Percentiles rank a stretch among this genome's conserved stretches.
These are phyloP conservation scores for Zoanthus gigantus DNA, from an alignment of 92 coral and sea anemone species.

Conservation along the genomic window DNA sequence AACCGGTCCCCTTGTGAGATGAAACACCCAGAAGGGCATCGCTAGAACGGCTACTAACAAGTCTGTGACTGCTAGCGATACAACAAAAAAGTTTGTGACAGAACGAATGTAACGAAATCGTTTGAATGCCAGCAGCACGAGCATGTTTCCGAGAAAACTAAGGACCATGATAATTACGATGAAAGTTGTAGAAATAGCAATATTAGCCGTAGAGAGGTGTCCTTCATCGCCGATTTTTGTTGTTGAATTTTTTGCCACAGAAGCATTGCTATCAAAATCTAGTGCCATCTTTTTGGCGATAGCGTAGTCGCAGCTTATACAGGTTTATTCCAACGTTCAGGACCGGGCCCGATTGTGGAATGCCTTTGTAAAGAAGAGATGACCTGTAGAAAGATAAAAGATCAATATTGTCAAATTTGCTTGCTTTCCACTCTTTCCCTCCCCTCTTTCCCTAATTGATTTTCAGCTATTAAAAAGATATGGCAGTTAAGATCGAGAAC, in stretches of 20 bases:
- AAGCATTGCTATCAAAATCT: background rate
- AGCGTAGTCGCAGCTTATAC: background rate
- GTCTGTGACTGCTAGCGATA: slow-evolving; percentile 85
- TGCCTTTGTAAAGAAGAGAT: background rate
- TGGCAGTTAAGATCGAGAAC: too few relatives aligned
- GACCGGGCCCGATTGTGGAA: background rate
- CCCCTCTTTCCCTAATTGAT: too few relatives aligned
- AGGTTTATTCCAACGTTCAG: background rate
- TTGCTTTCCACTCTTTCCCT: too few relatives aligned
- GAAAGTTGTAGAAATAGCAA: slow-evolving; percentile 65
- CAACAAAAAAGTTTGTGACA: slow-evolving; percentile 85
- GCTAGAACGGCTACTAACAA: slow-evolving; percentile 79
- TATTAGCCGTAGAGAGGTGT: slow-evolving; percentile 46
- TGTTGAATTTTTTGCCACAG: background rate
- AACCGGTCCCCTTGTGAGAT: slow-evolving; percentile 65
- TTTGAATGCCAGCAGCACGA: slow-evolving; percentile 79
- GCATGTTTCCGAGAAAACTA: slow-evolving; percentile 74
- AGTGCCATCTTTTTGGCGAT: background rate
- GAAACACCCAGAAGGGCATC: slow-evolving; percentile 86
- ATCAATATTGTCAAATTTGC: too few relatives aligned
- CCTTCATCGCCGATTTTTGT: background rate
- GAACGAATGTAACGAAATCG: slow-evolving; percentile 80
- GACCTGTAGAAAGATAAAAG: too few relatives aligned
- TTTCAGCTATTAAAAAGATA: too few relatives aligned
- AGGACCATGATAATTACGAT: slow-evolving; percentile 75